Base-by-base conservation (phyloP, 2,113 vertebrate species). In the Taxidea taxus region DNA sequence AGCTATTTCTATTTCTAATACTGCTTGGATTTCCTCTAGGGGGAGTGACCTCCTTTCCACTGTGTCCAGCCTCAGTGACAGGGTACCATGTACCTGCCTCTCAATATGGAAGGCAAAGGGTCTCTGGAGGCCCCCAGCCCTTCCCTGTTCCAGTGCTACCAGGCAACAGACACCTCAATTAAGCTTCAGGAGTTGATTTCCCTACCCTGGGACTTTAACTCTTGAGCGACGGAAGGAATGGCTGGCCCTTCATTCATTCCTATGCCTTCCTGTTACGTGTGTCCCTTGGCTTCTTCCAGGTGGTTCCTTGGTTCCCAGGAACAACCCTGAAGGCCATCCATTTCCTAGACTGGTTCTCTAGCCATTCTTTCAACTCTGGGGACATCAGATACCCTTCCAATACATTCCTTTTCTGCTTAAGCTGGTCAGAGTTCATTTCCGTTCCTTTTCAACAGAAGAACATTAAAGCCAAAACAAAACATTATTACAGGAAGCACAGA, bases 381-480 rank as follows among this genome's bases (percentile, higher is more conserved):
- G 34, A 60, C 15, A 62, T 29, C 34, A 8, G n/a, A 81, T 42
- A 64, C 11, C 75, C 16, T 87, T 47, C 70, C 39, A 64, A 58
- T 20, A 18, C 60, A 84, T 21, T 7, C n/a, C 11, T 34, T 42
- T 68, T 72, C 31, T 77, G 7, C 58, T 86, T 49, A 78, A 88
- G 39, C 12, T 51, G 70, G 56, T 37, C 47, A 47, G 42, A 78
- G 84, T 49, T 4, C n/a, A 1, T 6, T 95, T 92, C 47, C 56
- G 14, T n/a, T 90, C 47, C 12, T 85, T 94, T 42, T 94, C 64
- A 74, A 78, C 34, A 34, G 86, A 92, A 83, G 37, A 94, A 75
- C 8, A 5, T 37, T 60, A 34, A 92, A 66, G 49, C 34, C n/a
- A 29, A 91, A 66, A 91, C 29, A 68, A 87, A 87, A 42, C 31